Percentiles rank a stretch among this genome's conserved stretches.
Evolutionary conservation across 2,888 invertebrate genomes (phyloP).

Genomic region (Cybosia mesomella): DNA sequence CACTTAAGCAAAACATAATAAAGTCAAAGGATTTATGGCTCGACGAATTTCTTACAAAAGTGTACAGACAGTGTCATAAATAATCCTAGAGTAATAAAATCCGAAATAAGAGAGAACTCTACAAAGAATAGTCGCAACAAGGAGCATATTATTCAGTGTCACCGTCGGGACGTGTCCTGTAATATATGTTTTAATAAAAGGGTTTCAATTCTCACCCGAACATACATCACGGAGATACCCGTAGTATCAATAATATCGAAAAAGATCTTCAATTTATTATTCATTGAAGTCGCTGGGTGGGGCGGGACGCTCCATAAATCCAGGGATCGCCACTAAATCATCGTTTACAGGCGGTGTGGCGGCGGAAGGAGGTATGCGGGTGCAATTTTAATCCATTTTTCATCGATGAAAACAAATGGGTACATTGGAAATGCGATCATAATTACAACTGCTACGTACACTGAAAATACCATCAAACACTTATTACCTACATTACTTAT

Average conservation of each 20-base stretch:
- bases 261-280: constrained; percentile 84
- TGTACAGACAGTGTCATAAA: constrained; percentile 71
- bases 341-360: constrained; percentile 67
- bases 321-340: constrained; percentile 81
- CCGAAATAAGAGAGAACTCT: constrained; percentile 74
- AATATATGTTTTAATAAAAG: constrained; percentile 87
- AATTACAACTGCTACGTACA: constrained; percentile 51
- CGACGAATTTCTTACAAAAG: constrained; percentile 52
- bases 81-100: constrained; percentile 80
- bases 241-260: constrained; percentile 83
- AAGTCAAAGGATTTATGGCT: constrained; percentile 57
- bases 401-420: constrained; percentile 66
- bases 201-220: constrained; percentile 82
- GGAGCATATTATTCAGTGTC: constrained; percentile 85
- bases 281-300: constrained; percentile 80
- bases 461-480: constrained; percentile 13
- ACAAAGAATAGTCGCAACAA: constrained; percentile 81
- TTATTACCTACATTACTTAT: constrained; percentile 17
- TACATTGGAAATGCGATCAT: constrained; percentile 60
- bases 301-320: constrained; percentile 78
- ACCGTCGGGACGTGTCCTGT: constrained; percentile 78
- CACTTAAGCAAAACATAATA: constrained; percentile 46
- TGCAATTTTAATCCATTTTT: constrained; percentile 73
- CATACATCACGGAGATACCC: constrained; percentile 81
- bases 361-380: constrained; percentile 68